Evolutionary conservation across 2,113 vertebrate genomes (phyloP), one percentile per base, ranked within the genome.

Genomic region (Burhinus bistriatus): DNA sequence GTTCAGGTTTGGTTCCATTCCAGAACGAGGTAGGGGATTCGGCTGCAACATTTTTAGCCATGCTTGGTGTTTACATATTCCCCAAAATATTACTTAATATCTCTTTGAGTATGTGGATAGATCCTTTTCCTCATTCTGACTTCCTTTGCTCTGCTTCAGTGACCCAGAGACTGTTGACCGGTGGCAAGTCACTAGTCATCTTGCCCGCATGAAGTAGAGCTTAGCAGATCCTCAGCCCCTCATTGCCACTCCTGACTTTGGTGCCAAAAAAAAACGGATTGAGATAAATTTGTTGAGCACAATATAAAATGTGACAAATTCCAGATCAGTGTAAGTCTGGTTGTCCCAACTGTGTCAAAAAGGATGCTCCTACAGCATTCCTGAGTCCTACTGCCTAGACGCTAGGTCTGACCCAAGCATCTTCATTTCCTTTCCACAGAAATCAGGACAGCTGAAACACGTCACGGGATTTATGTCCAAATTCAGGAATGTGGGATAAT

Each of bases 271-370:
- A 40, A 44, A 55, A 65, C 5, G 0, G 23, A 1, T 14, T 42
- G 19, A 87, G 15, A 49, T 54, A 62, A 29, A 20, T 55, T 62
- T 23, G 5, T n/a, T 84, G 54, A 77, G 6, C 32, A 54, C 12
- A 62, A n/a, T 49, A 44, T 54, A 7, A 38, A 77, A 71, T 70
- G 11, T 34, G 66, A 90, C 21, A 70, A 83, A 21, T 66, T 65
- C 27, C 73, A 38, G 22, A 55, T 36, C 27, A 0, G 0, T 40
- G 3, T 40, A 83, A 55, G 9, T 65, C n/a, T 45, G 3, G 6
- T 40, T 78, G 61, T 59, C 40, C 29, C 71, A 61, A 51, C 13
- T 25, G 11, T 5, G 9, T 45, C 5, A 55, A 66, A 91, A 91
- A 66, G 34, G 2, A 36, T 65, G 13, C 2, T 47, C 10, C 11